Percentiles rank a stretch among this genome's conserved stretches.
These are phyloP conservation scores for Melipona quadrifasciata DNA, from an alignment of 1,140 invertebrate species.

Conservation along the genomic window DNA sequence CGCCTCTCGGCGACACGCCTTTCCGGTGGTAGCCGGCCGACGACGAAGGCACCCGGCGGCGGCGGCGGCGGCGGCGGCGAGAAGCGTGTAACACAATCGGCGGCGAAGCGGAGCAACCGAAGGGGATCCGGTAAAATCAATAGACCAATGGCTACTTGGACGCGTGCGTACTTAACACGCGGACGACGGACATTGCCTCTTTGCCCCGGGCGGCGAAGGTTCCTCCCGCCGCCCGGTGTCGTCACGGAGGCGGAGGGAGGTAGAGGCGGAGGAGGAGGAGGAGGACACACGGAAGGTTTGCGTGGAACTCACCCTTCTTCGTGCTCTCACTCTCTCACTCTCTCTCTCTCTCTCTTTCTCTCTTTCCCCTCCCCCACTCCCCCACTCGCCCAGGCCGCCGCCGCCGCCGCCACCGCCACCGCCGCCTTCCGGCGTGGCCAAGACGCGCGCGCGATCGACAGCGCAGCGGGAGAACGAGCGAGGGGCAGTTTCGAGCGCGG, in stretches of 20 bases:
- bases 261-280: not conserved
- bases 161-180: constrained; percentile 70
- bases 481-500: constrained; percentile 64
- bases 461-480: constrained; percentile 37
- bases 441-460: constrained; percentile 5
- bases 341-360: too few species aligned
- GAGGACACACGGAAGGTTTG: not conserved
- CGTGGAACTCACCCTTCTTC: constrained; percentile 1
- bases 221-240: not conserved
- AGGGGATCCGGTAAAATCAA: constrained; percentile 72
- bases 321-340: not conserved
- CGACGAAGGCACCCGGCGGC: constrained; percentile 17
- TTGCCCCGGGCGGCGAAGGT: constrained; percentile 4
- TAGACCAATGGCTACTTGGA: constrained; percentile 77
- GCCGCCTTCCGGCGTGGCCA: not conserved
- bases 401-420: not conserved
- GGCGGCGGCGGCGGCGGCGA: not conserved
- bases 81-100: constrained; percentile 26
- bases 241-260: not conserved
- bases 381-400: too few species aligned
- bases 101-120: constrained; percentile 32
- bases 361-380: too few species aligned
- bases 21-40: not conserved
- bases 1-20: constrained; percentile 54
- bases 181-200: constrained; percentile 68